A percentile compares a stretch with the other conserved stretches of the same genome.
These are phyloP conservation scores for Proisotoma minuta DNA, from an alignment of 2,888 invertebrate species.

Conservation along the genomic window DNA sequence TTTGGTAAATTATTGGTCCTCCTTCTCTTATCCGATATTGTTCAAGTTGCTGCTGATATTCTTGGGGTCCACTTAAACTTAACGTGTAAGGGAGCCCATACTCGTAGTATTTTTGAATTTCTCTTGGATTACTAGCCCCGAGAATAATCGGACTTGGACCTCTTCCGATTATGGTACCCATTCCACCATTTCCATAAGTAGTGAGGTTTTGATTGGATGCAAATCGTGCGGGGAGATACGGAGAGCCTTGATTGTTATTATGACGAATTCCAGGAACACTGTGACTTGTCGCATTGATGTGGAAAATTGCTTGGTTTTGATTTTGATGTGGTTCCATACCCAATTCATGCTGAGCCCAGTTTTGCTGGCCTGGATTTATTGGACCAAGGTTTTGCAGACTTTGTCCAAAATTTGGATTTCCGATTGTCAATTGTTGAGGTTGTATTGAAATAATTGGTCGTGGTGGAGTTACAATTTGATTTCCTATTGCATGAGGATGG, in stretches of 20 bases:
- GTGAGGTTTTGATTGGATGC: constrained; percentile 13
- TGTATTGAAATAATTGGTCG: neutral
- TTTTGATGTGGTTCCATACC: neutral
- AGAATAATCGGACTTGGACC: neutral
- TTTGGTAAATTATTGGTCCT: no score
- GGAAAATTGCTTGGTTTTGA: constrained; percentile 4
- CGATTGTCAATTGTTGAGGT: neutral
- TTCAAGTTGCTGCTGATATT: no score
- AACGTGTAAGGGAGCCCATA: neutral
- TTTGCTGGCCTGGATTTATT: neutral
- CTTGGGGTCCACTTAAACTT: neutral
- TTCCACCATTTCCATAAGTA: neutral
- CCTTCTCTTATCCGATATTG: no score
- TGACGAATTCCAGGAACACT: neutral
- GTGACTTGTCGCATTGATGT: constrained; percentile 4
- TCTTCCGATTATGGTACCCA: neutral
- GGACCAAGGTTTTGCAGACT: neutral
- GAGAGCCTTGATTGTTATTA: neutral
- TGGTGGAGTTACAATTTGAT: neutral
- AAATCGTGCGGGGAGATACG: constrained; percentile 9
- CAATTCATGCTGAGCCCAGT: neutral
- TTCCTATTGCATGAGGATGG: neutral
- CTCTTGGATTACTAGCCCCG: neutral
- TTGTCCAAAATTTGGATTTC: neutral
- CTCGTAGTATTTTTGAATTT: neutral